Base-by-base conservation (phyloP, 2,113 vertebrate genomes). In the Dicerorhinus sumatrensis region DNA sequence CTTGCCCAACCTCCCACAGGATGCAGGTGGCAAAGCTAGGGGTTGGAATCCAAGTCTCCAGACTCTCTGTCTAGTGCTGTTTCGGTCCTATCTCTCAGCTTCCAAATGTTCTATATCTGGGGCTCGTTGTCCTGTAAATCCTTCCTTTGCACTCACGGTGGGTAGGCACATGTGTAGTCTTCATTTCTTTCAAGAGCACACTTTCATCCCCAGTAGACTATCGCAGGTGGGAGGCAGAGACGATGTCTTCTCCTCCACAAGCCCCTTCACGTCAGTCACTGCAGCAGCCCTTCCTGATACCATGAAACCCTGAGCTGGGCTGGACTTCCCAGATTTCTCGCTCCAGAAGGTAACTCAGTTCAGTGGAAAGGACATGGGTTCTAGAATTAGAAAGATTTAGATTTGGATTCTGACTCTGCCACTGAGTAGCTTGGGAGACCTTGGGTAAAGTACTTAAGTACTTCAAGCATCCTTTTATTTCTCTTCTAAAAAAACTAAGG, bases 381-480 rank as follows among this genome's bases (percentile, higher is more conserved):
- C 80, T 76, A 82, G 84, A 96, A 48, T 63, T 18, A 60, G 42
- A 51, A 84, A 82, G n/a, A 82, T 72, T 29, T 86, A 31, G 48
- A 33, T 63, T 70, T 63, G 31, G 51, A 89, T 83, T 93, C 77
- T 48, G 67, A 65, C 62, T 86, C 13, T 54, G 91, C 42, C 56
- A 58, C 31, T 73, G 23, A 46, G 48, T 46, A 70, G 54, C 58
- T 82, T 60, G 72, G 51, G 60, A 95, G 77, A 77, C 27, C 21
- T 42, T 42, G 42, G 29, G 51, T n/a, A 63, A 94, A 39, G 63
- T 58, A 93, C 12, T 39, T 63, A 36, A 39, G 31, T 42, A 46
- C 4, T 46, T 92, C 29, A 65, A 82, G 31, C 56, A 51, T 58
- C 65, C 21, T 33, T 46, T 58, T 18, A 42, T 67, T 39, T 48